Conservation (phyloP, 2,888 invertebrate species). For the Drosophila prolongata region DNA sequence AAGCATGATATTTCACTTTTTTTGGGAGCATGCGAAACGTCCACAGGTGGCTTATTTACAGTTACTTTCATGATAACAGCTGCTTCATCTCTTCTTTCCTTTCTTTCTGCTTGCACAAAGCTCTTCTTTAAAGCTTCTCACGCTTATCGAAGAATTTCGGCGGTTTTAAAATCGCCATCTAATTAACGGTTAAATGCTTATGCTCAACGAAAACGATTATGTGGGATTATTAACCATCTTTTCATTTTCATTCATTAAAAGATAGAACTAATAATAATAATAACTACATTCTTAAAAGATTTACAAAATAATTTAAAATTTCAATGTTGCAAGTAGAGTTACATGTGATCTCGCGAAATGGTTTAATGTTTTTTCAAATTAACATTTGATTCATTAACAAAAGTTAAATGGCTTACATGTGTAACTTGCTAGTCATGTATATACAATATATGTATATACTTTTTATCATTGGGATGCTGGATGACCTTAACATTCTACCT, state of each 20-base stretch:
- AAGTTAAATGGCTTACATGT: background rate
- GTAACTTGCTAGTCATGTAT: slow-evolving; percentile 21
- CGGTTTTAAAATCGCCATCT: slow-evolving; percentile 15
- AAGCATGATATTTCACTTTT: slow-evolving; percentile 8
- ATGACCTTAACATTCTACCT: slow-evolving; percentile 31
- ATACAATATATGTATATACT: background rate
- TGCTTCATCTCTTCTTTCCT: slow-evolving; percentile 25
- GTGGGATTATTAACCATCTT: background rate
- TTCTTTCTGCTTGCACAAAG: slow-evolving; percentile 12
- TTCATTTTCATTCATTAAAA: slow-evolving; percentile 8
- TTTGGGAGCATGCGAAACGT: slow-evolving; percentile 42
- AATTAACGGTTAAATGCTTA: slow-evolving; percentile 28
- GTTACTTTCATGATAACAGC: slow-evolving; percentile 55
- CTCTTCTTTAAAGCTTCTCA: slow-evolving; percentile 23
- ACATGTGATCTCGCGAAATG: background rate
- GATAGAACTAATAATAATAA: background rate
- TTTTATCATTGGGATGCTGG: slow-evolving; percentile 18
- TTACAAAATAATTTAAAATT: too few species aligned
- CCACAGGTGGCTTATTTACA: slow-evolving; percentile 65
- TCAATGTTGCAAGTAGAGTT: too few species aligned
- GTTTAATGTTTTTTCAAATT: too few species aligned
- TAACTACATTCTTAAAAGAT: too few species aligned
- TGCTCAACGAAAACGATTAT: background rate
- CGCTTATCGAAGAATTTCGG: slow-evolving; percentile 21
- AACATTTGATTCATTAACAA: too few species aligned